Conservation (phyloP, 2,113 vertebrate genomes). For the Semnopithecus entellus region DNA sequence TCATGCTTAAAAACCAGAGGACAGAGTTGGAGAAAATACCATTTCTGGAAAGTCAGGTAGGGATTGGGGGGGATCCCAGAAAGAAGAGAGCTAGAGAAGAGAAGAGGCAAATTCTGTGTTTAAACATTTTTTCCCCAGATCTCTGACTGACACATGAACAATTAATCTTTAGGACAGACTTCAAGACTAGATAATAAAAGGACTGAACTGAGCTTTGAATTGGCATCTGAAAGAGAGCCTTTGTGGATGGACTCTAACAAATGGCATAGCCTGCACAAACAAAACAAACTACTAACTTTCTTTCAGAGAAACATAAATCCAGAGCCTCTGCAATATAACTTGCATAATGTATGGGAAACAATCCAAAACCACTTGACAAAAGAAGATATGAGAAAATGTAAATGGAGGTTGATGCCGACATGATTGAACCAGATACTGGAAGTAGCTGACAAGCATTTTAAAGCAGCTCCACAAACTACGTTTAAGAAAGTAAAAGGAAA, state of each 20-base stretch:
- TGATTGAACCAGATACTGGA: background rate
- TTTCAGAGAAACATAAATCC: background rate
- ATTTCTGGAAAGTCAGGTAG: background rate
- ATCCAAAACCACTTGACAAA: background rate
- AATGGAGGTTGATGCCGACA: background rate
- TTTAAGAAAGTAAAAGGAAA: background rate
- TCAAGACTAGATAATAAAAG: background rate
- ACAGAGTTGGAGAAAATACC: background rate
- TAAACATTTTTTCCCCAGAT: background rate
- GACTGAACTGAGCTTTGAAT: conserved; percentile 1
- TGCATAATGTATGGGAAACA: background rate
- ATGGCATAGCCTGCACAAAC: background rate
- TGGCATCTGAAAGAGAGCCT: background rate
- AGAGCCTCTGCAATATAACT: background rate
- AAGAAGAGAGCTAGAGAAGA: background rate
- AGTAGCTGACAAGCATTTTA: background rate
- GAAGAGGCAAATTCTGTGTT: background rate
- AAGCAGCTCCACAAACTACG: background rate
- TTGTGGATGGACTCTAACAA: background rate
- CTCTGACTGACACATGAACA: background rate
- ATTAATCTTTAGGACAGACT: background rate
- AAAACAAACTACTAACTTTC: background rate
- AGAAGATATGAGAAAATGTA: background rate
- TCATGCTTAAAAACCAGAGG: background rate
- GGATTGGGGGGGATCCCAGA: background rate